Evolutionary conservation across 37 sponge, comb jelly and placozoan genomes (phyloP).

Genomic region (Hexactinellida sp.): DNA sequence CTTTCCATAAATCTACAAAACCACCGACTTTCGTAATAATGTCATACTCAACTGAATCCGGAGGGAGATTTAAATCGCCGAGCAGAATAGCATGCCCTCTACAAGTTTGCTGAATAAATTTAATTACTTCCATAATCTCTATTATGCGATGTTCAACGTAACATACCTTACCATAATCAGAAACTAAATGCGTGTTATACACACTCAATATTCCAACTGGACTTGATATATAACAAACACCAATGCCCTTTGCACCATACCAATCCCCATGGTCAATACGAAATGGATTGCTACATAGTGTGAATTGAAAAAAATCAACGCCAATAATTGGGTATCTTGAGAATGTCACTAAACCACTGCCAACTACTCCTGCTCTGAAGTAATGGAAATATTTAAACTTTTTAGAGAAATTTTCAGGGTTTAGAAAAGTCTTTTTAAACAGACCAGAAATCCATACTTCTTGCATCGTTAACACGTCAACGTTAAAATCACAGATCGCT

Average conservation of each 20-base stretch:
- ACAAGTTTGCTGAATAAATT: background rate
- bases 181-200: slow-evolving; percentile 3
- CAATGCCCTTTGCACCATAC: background rate
- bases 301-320: background rate
- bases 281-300: background rate
- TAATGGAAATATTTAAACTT: background rate
- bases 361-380: background rate
- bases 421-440: background rate
- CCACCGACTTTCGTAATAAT: background rate
- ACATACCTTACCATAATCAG: background rate
- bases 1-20: background rate
- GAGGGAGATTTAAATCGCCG: background rate
- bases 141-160: background rate
- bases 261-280: background rate
- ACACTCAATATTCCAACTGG: background rate
- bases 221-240: background rate
- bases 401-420: background rate
- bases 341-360: background rate
- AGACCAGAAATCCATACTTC: background rate
- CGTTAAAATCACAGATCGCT: background rate
- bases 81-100: background rate
- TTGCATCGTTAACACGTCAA: background rate
- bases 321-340: background rate
- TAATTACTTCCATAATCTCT: background rate
- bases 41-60: background rate